phyloP scores from a whole-genome alignment of 2,888 invertebrate genomes.

The Machimus rusticus region DNA sequence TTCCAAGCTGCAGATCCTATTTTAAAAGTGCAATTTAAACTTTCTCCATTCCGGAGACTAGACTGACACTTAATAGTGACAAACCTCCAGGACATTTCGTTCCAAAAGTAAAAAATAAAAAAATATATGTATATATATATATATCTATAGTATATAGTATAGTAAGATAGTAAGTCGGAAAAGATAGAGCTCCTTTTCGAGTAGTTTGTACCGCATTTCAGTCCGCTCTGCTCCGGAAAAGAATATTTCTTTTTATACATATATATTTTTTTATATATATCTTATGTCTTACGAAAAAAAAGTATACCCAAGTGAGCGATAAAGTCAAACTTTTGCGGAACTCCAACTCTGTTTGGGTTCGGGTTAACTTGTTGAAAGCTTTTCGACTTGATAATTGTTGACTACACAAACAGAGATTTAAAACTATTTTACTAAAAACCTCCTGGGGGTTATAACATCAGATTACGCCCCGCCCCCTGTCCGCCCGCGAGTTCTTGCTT shows the following conservation, averaged over 20 bases:
- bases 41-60: conserved; percentile 17
- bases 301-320: conserved; percentile 40
- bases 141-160: neutral
- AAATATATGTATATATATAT: neutral
- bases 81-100: conserved; percentile 17
- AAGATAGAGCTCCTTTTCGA: neutral
- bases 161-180: neutral
- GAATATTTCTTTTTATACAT: neutral
- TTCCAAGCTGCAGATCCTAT: conserved; percentile 12
- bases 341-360: conserved; percentile 1
- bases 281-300: neutral
- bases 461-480: neutral
- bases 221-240: neutral
- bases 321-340: conserved; percentile 29
- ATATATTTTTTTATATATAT: neutral
- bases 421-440: conserved; percentile 33
- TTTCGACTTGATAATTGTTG: conserved; percentile 39
- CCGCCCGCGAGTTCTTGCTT: neutral
- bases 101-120: neutral
- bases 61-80: conserved; percentile 33
- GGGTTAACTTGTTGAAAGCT: conserved; percentile 40
- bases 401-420: conserved; percentile 37
- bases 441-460: neutral
- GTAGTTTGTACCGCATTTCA: conserved; percentile 15
- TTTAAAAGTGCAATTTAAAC: conserved; percentile 37